These are phyloP conservation scores for Meloidogyne exigua DNA, from an alignment of 1,140 invertebrate genomes.

Conservation along the genomic window DNA sequence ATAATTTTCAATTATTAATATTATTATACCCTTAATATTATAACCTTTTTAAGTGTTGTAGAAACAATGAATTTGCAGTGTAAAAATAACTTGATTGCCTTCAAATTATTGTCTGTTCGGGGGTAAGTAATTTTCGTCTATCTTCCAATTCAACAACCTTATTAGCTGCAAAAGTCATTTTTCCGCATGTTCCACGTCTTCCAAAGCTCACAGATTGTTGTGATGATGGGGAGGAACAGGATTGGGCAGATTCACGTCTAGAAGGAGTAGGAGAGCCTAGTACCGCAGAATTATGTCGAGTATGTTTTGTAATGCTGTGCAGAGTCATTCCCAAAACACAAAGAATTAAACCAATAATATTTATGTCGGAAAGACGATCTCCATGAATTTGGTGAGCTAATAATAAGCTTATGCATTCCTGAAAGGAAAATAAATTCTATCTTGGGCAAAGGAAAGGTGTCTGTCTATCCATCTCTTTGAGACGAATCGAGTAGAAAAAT, in stretches of 20 bases:
- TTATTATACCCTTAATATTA: too few relatives aligned
- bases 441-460: too few relatives aligned
- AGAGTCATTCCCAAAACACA: conserved; percentile 83
- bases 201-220: neutral
- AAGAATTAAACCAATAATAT: conserved; percentile 79
- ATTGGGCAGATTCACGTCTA: neutral
- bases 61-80: too few relatives aligned
- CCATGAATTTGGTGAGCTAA: conserved; percentile 74
- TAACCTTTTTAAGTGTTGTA: too few relatives aligned
- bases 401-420: conserved; percentile 76
- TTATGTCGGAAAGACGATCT: conserved; percentile 78
- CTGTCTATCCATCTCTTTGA: too few relatives aligned
- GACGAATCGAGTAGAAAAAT: too few relatives aligned
- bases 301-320: conserved; percentile 67
- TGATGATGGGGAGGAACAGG: neutral
- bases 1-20: too few relatives aligned
- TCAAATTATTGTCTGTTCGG: conserved; percentile 11
- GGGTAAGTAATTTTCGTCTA: neutral
- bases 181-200: neutral
- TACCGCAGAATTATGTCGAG: neutral
- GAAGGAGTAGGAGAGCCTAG: neutral
- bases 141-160: neutral
- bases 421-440: conserved; percentile 57
- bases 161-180: neutral
- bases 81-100: neutral